phyloP scores from a whole-genome alignment of 2,113 vertebrate species.

The Leucosticte australis region DNA sequence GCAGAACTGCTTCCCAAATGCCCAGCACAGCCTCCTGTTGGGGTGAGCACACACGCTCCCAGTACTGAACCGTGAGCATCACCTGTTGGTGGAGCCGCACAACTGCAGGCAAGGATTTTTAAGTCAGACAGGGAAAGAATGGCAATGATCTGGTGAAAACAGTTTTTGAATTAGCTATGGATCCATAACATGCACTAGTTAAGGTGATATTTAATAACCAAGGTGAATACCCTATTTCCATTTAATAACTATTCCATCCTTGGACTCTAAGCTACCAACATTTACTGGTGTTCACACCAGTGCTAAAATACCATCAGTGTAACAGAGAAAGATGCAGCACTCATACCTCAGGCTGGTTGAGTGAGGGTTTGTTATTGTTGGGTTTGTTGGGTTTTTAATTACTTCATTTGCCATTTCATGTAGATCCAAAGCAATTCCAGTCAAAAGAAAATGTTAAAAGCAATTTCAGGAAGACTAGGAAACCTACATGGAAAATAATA shows the following conservation, averaged over 20 bases:
- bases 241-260: not conserved
- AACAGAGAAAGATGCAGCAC: not conserved
- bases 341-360: not conserved
- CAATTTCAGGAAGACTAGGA: constrained; percentile 41
- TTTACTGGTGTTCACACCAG: not conserved
- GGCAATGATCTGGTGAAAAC: not conserved
- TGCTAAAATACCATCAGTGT: not conserved
- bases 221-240: not conserved
- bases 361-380: not conserved
- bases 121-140: not conserved
- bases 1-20: fast-evolving
- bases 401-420: not conserved
- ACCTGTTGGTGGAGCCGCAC: not conserved
- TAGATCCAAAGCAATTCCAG: not conserved
- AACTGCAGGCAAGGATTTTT: constrained; percentile 8
- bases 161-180: not conserved
- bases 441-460: not conserved
- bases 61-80: not conserved
- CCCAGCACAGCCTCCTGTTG: fast-evolving
- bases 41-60: fast-evolving
- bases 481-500: constrained; percentile 60
- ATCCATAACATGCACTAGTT: not conserved
- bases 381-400: not conserved
- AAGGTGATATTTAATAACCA: not conserved
- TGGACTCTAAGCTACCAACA: not conserved